Conservation (phyloP, 1,140 invertebrate species). For the Drosophila asahinai region DNA sequence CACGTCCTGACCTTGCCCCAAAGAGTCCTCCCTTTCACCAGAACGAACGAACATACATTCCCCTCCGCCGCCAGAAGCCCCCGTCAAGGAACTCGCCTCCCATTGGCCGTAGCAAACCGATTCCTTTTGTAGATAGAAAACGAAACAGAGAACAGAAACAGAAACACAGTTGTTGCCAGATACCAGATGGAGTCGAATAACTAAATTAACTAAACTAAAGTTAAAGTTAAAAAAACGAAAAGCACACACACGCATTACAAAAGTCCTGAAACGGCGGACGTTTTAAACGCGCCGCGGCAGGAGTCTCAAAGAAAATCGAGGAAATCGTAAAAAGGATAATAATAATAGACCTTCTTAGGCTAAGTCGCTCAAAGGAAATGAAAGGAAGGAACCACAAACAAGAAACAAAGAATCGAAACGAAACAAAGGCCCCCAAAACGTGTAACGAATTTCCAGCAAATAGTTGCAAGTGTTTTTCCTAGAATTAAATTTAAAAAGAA, state of each 20-base stretch:
- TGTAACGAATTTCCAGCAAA: constrained; percentile 83
- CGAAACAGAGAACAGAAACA: constrained; percentile 24
- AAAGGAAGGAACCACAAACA: constrained; percentile 22
- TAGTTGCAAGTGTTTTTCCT: constrained; percentile 80
- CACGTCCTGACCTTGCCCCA: constrained; percentile 41
- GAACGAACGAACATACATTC: constrained; percentile 52
- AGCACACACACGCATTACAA: constrained; percentile 48
- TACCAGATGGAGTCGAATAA: constrained; percentile 30
- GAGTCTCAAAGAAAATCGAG: constrained; percentile 71
- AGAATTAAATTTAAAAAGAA: constrained; percentile 44
- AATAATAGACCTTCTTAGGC: constrained; percentile 58
- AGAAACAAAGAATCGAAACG: constrained; percentile 44
- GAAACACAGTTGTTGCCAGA: constrained; percentile 11
- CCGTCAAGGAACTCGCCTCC: constrained; percentile 36
- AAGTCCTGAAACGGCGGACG: constrained; percentile 57
- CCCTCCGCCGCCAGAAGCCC: constrained; percentile 23
- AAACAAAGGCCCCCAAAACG: constrained; percentile 54
- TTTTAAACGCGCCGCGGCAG: constrained; percentile 63
- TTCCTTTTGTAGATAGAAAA: constrained; percentile 81
- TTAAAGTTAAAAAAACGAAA: constrained; percentile 33
- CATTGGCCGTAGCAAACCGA: constrained; percentile 63
- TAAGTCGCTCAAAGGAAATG: constrained; percentile 69
- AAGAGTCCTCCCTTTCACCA: not conserved
- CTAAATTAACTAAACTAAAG: constrained; percentile 52
- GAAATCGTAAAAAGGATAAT: constrained; percentile 62